A percentile compares a stretch with the other conserved stretches of the same genome.
Evolutionary conservation across 2,113 vertebrate species (phyloP).

Genomic region (Pelecanus crispus): DNA sequence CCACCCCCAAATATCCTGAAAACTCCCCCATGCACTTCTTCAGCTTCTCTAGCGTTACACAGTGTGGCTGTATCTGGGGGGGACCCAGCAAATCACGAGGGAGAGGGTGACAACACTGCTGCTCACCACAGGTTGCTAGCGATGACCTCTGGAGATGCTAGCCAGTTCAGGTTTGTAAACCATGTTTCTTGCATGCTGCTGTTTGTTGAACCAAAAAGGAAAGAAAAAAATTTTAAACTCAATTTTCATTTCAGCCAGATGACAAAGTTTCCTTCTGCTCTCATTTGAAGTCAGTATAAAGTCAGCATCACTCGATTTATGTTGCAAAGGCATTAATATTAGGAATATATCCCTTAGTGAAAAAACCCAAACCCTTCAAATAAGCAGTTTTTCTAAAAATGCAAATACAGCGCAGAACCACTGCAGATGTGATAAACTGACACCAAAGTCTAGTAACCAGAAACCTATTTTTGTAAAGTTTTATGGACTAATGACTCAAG

Average conservation of each 20-base stretch:
- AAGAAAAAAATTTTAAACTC: not conserved
- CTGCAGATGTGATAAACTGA: not conserved
- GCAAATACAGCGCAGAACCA: not conserved
- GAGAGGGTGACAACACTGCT: not conserved
- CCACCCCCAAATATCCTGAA: not conserved
- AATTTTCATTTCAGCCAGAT: not conserved
- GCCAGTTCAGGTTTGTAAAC: not conserved
- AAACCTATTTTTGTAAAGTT: not conserved
- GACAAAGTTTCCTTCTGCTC: not conserved
- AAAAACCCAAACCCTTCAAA: not conserved
- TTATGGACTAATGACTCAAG: not conserved
- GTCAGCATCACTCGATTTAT: not conserved
- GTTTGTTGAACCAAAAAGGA: not conserved
- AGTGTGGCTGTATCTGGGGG: fast-evolving
- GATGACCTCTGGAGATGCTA: not conserved
- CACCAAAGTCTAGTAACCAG: not conserved
- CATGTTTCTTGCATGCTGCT: not conserved
- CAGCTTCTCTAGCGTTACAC: not conserved
- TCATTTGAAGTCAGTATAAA: not conserved
- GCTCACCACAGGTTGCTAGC: not conserved
- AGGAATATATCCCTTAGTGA: not conserved
- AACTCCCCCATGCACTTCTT: not conserved
- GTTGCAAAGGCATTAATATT: not conserved
- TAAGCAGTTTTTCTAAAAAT: not conserved
- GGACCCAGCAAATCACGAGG: not conserved